Evolutionary conservation across 2,888 invertebrate species (phyloP), one percentile per base, ranked within the genome.

Genomic region (Netelia inedita): DNA sequence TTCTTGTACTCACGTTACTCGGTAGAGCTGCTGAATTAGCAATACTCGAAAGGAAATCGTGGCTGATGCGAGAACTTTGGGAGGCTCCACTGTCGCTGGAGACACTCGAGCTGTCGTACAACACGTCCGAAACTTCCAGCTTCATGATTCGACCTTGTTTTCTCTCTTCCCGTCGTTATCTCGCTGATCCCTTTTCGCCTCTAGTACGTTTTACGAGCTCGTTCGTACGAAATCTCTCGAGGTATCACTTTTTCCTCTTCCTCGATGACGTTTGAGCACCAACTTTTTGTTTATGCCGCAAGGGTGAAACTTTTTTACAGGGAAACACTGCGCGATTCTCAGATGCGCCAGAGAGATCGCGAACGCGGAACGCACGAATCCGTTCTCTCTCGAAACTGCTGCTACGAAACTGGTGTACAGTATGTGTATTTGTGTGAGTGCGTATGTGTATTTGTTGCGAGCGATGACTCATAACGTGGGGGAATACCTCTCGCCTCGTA

Each of bases 11-110:
- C 75, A 93, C 93, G 84, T 91, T 91, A 86, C 87, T 91, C 21
- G 91, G 88, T 59, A 90, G 86, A 71, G 89, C 87, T 65, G 91
- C 87, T 35, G 91, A 88, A 85, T 89, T 91, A 14, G 91, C 88
- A 82, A 92, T 90, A 89, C 89, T 92, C 85, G 93, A 91, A 85
- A 93, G 91, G 91, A 93, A 93, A 90, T 93, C 93, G 91, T 93
- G 92, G 91, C 93, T 93, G 89, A 92, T 94, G 94, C 87, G 95
- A 94, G 95, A 95, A 84, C 94, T 95, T 91, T 95, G 95, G 61
- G 95, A 95, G 16, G 95, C 82, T 41, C 95, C 95, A 90, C 95
- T 95, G 91, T 95, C 95, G 92, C 95, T 95, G 86, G 95, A 95
- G 88, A 94, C 95, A 93, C 95, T 95, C 82, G 95, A 95, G 91